phyloP scores from a whole-genome alignment of 2,797 vertebrate genomes.

The Sciaenops ocellatus region DNA sequence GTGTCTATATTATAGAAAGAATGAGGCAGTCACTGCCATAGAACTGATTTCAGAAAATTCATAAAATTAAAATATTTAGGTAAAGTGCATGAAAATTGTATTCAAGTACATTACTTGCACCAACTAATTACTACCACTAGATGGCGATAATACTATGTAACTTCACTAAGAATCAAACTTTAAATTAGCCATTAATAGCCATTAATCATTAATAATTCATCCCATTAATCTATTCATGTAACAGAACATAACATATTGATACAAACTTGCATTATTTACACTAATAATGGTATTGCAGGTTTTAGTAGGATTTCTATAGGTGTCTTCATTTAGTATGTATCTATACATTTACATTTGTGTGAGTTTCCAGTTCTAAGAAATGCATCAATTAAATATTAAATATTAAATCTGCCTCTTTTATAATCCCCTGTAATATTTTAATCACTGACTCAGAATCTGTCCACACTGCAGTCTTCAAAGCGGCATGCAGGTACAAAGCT shows the following conservation, averaged over 20 bases:
- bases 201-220: not conserved
- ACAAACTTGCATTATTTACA: not conserved
- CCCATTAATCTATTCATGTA: too few relatives aligned
- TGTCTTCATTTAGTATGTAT: constrained; percentile 9
- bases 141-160: constrained; percentile 42
- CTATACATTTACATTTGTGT: constrained; percentile 20
- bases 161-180: not conserved
- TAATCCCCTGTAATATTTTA: not conserved
- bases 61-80: too few relatives aligned
- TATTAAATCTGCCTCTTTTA: constrained; percentile 17
- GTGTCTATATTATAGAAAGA: too few relatives aligned
- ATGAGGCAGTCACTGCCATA: too few relatives aligned
- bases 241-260: not conserved
- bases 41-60: too few relatives aligned
- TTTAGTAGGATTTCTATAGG: not conserved
- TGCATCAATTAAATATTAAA: constrained; percentile 46
- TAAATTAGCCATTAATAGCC: not conserved
- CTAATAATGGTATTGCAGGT: too few relatives aligned
- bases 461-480: constrained; percentile 18
- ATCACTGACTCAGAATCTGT: constrained; percentile 18
- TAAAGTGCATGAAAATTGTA: too few relatives aligned
- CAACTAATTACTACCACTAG: constrained; percentile 43
- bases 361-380: constrained; percentile 17
- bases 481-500: not conserved
- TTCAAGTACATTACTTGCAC: constrained; percentile 14